Percentiles rank a stretch among this genome's conserved stretches.
phyloP scores from a whole-genome alignment of 2,797 vertebrate genomes.

The Alcedo atthis region DNA sequence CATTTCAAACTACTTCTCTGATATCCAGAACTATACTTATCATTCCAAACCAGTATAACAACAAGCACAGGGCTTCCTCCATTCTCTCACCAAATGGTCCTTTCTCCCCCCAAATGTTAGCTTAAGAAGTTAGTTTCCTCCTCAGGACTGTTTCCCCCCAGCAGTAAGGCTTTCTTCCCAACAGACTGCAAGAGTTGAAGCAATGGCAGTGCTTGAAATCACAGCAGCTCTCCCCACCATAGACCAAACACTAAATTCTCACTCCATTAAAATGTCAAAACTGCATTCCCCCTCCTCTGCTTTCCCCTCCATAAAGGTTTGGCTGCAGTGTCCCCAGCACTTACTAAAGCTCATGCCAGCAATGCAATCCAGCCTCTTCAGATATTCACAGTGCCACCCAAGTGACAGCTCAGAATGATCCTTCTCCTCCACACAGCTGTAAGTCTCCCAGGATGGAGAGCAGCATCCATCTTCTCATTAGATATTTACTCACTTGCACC shows the following conservation, averaged over 20 bases:
- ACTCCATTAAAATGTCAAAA: not conserved
- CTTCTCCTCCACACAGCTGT: fast-evolving
- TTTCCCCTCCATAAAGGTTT: not conserved
- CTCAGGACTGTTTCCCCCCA: not conserved
- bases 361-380: fast-evolving
- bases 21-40: not conserved
- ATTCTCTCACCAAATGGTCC: not conserved
- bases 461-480: not conserved
- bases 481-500: not conserved
- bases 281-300: not conserved
- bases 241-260: not conserved
- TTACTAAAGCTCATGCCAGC: not conserved
- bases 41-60: not conserved
- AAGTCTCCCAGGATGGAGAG: not conserved
- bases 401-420: not conserved
- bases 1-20: conserved; percentile 29
- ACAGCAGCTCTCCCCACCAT: fast-evolving
- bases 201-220: not conserved
- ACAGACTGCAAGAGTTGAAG: not conserved
- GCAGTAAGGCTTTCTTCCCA: not conserved
- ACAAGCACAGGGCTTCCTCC: not conserved
- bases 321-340: not conserved
- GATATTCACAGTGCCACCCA: not conserved
- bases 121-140: not conserved
- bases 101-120: not conserved